Base-by-base conservation (phyloP, 2,113 vertebrate species). In the Dicentrarchus labrax region DNA sequence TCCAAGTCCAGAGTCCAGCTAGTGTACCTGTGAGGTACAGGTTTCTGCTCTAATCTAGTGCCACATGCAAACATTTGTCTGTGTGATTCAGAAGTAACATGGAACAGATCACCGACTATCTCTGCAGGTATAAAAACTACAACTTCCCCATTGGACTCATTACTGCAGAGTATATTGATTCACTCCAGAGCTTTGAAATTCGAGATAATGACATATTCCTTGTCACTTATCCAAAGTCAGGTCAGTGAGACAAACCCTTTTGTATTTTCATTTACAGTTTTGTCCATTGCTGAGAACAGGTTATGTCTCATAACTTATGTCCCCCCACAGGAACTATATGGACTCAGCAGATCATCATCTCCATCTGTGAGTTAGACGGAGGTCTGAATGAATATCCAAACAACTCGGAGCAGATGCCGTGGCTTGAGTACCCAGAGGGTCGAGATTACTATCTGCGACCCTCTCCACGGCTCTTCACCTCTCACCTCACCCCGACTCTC, bases 131-230 rank as follows among this genome's bases (percentile, higher is more conserved):
- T 47, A 47, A 47, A 12, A 47, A 47, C 45, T 47, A 13, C 45
- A 47, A 47, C 11, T 47, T 30, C 2, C 0, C 0, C 6, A 0
- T 0, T 2, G 2, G 19, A n/a, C 45, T 47, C 11, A 47, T 12
- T 4, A 82, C 91, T 10, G 12, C 30, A 0, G 94, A 95, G 45
- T 4, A 47, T 12, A 47, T 47, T 13, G 45, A 47, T 47, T 47
- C 45, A 47, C 45, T 47, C 45, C 45, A 47, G 45, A 47, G 45
- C 45, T 47, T 47, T 47, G 45, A 47, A 71, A 90, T 95, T 56
- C 83, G 86, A 38, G 94, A 96, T 17, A 93, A 82, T 21, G 94
- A 96, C 65, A 30, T 95, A 17, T 90, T 95, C 78, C 8, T 95
- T 13, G 83, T 89, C 24, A 76, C 82, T 21, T 86, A 79, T 66